A percentile compares a stretch with the other conserved stretches of the same genome.
Conservation (phyloP, 2,113 vertebrate species). For the Choloepus hoffmanni region DNA sequence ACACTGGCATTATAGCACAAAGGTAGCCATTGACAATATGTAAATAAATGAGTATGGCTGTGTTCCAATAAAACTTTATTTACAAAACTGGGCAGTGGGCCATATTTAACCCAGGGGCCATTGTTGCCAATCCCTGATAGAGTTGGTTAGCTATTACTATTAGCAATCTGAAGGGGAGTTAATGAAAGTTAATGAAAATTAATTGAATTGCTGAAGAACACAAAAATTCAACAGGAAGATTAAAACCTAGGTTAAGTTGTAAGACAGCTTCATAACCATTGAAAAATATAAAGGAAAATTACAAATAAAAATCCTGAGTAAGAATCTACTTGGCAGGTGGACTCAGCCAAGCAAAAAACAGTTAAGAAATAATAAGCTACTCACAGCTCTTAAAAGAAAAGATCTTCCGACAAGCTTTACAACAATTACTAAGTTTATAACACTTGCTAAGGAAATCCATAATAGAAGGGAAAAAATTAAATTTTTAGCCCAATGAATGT, state of each 20-base stretch:
- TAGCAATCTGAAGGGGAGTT: neutral
- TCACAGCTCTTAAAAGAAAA: conserved; percentile 42
- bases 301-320: conserved; percentile 7
- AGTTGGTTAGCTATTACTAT: neutral
- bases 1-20: neutral
- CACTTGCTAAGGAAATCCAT: conserved; percentile 11
- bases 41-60: neutral
- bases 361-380: neutral
- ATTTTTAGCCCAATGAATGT: conserved; percentile 28
- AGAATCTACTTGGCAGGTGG: neutral
- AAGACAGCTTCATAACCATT: neutral
- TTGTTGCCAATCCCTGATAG: neutral
- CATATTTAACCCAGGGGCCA: neutral
- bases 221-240: conserved; percentile 25
- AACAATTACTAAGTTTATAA: conserved; percentile 31
- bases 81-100: neutral
- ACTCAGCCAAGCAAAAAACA: conserved; percentile 21
- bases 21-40: neutral
- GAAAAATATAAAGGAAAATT: conserved; percentile 8
- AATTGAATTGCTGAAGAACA: neutral
- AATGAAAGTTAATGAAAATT: conserved; percentile 13
- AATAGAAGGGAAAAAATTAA: neutral
- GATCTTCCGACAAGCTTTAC: neutral
- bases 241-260: neutral
- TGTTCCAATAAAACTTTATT: neutral